Evolutionary conservation across 2,888 invertebrate genomes (phyloP), one percentile per base, ranked within the genome.

Genomic region (Mesodorylaimus sp.): DNA sequence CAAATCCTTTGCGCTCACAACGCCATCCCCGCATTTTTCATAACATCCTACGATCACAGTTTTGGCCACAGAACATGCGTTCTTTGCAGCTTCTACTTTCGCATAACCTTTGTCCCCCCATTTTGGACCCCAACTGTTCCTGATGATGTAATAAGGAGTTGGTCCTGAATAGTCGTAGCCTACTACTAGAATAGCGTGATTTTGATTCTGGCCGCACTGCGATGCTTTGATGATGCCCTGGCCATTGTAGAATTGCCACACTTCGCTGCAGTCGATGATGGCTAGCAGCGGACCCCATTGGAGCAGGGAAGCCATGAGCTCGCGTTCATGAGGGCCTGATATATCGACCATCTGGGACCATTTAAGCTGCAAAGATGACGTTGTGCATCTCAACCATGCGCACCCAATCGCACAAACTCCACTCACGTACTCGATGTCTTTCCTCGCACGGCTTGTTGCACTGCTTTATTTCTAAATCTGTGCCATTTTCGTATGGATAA

Each of bases 151-250:
- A 26, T 26, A 43, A 5, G 44, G 44, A 5, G 19, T 19, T 5
- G 44, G 44, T n/a, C 44, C 44, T 5, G 10, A 26, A 26, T 26
- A 43, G 27, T 43, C 44, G 44, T 43, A 43, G 27, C 44, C 44
- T 7, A 43, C 44, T 7, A 43, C 7, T 27, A 43, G 27, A 26
- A 43, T 19, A 27, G 44, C 44, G 44, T 43, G 44, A 26, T 43
- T 43, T 26, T 43, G 44, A 25, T 16, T 43, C 3, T 24, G 7
- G 5, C 26, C 21, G 27, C 44, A 43, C 19, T 43, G 44, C 5
- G 24, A 5, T 10, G 26, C 10, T 7, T 26, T 7, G 13, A 43
- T 24, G 7, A 26, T 21, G 44, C 44, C 44, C 5, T 7, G 3
- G 5, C 44, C 44, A 27, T 27, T 26, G 27, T 26, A 43, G 27